Conservation (phyloP, 2,888 invertebrate genomes). For the Drosophila niveifrons region DNA sequence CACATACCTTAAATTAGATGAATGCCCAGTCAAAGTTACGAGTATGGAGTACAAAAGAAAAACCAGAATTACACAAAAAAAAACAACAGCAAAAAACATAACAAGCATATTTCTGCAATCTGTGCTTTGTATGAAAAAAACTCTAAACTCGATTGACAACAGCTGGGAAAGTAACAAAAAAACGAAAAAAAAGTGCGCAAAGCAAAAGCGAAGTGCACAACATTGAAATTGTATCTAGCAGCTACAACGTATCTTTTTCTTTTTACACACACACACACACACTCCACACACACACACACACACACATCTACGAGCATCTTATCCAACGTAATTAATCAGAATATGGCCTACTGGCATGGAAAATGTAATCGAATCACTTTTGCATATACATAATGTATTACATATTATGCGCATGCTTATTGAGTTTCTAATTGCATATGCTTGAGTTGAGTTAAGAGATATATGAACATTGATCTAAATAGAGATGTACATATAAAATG, state of each 20-base stretch:
- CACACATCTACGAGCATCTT: constrained; percentile 2
- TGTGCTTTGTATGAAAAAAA: constrained; percentile 26
- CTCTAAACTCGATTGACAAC: constrained; percentile 45
- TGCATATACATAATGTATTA: constrained; percentile 15
- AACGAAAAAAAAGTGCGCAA: constrained; percentile 24
- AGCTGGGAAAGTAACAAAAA: constrained; percentile 12
- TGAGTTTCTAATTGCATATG: constrained; percentile 22
- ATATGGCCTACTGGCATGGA: constrained; percentile 37
- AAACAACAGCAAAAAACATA: constrained; percentile 5
- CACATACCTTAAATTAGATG: constrained; percentile 56
- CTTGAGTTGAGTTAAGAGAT: constrained; percentile 6
- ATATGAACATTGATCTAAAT: background rate
- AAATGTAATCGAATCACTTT: constrained; percentile 43
- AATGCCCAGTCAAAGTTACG: constrained; percentile 18
- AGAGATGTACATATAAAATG: background rate
- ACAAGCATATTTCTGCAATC: constrained; percentile 11
- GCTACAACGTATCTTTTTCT: constrained; percentile 14
- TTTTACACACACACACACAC: background rate
- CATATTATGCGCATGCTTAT: constrained; percentile 13
- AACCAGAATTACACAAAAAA: constrained; percentile 1
- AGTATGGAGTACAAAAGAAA: constrained; percentile 3
- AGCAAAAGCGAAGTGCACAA: constrained; percentile 15
- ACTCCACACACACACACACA: no score
- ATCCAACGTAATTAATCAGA: constrained; percentile 48
- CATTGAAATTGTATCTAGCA: constrained; percentile 25